Conservation (phyloP, 2,888 invertebrate species). For the Apodemia hepburni region DNA sequence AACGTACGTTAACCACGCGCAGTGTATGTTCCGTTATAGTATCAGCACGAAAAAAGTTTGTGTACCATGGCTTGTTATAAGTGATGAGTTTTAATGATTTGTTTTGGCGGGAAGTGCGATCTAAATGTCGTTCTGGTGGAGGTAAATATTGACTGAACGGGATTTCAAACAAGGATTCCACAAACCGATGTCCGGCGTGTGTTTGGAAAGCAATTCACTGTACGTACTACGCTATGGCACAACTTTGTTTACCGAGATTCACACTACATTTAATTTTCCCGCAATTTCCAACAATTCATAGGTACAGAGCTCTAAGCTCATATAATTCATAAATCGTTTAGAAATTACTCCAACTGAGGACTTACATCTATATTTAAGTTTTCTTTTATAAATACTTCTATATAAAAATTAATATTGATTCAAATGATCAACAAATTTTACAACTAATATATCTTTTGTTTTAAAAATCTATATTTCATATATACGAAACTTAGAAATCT, state of each 20-base stretch:
- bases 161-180: conserved; percentile 34
- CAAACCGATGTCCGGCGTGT: conserved; percentile 30
- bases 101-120: conserved; percentile 45
- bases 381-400: no score
- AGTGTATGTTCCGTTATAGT: background rate
- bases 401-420: no score
- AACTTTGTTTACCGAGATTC: conserved; percentile 3
- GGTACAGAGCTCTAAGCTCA: background rate
- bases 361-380: no score
- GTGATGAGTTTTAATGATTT: conserved; percentile 40
- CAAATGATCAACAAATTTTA: no score
- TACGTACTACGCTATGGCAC: conserved; percentile 29
- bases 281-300: background rate
- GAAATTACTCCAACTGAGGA: no score
- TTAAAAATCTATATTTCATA: no score
- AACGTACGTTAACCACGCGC: conserved; percentile 43
- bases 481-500: no score
- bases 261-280: background rate
- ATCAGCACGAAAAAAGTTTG: conserved; percentile 25
- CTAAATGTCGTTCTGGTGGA: conserved; percentile 51
- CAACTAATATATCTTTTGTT: no score
- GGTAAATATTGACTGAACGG: conserved; percentile 65
- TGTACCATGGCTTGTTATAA: conserved; percentile 40
- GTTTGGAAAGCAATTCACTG: conserved; percentile 35
- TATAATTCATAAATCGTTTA: background rate